Percentiles rank a stretch among this genome's conserved stretches.
These are phyloP conservation scores for Trinectes maculatus DNA, from an alignment of 2,113 vertebrate species.

Conservation along the genomic window DNA sequence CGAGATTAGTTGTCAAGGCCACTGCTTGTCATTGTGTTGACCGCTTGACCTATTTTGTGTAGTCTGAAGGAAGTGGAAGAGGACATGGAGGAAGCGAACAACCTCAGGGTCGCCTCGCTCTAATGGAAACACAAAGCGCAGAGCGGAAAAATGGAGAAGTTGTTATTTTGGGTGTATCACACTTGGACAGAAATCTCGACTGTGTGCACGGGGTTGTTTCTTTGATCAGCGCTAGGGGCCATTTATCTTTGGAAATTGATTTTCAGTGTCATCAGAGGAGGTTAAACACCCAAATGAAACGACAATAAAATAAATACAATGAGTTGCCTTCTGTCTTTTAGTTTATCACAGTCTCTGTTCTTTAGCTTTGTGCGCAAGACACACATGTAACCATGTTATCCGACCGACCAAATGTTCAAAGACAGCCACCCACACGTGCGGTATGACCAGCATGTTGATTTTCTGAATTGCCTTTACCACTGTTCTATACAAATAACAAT, in stretches of 20 bases:
- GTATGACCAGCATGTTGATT: slow-evolving; percentile 15
- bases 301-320: background rate
- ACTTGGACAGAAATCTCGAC: background rate
- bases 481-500: slow-evolving; percentile 52
- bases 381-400: slow-evolving; percentile 3
- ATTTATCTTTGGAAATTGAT: slow-evolving; percentile 5
- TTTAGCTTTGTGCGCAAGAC: background rate
- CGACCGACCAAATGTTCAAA: background rate
- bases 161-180: slow-evolving; percentile 21
- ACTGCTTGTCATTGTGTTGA: slow-evolving; percentile 43
- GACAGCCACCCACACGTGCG: slow-evolving; percentile 1
- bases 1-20: slow-evolving; percentile 19
- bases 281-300: background rate
- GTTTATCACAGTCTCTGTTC: background rate
- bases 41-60: slow-evolving; percentile 27
- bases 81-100: slow-evolving; percentile 49
- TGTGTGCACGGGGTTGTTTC: background rate
- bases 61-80: slow-evolving; percentile 56
- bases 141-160: slow-evolving; percentile 10
- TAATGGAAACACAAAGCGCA: slow-evolving; percentile 44
- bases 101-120: slow-evolving; percentile 16
- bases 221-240: background rate
- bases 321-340: background rate
- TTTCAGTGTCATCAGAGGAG: background rate
- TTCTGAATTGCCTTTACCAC: slow-evolving; percentile 6